Base-by-base conservation (phyloP, 2,888 invertebrate species). In the Drosophila siamana region DNA sequence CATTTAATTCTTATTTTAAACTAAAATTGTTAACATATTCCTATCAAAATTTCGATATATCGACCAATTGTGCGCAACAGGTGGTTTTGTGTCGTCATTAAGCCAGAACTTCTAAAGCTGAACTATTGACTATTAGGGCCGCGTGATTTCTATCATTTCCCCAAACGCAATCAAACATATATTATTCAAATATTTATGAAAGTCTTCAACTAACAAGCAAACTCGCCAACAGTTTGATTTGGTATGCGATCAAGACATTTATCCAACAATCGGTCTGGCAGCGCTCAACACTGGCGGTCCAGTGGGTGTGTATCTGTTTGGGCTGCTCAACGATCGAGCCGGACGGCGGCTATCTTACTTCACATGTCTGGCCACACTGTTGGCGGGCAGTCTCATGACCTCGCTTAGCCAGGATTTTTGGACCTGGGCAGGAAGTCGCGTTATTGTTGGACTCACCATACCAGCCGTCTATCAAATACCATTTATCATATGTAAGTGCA, bases 391-490 rank as follows among this genome's bases (percentile, higher is more conserved):
- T 75, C 93, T 97, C 78, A 93, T 96, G 79, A 97, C 97, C 4
- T 96, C 97, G 2, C 93, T 95, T 55, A 95, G 97, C 26, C 94
- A 94, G 44, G 94, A 95, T 87, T 97, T 96, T 91, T 96, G 96
- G 95, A 94, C 94, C 73, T 98, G 98, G 97, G 95, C 96, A 1
- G 93, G 94, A 2, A 96, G 96, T 83, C 94, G 98, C 71, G 93
- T 95, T 15, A 93, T 97, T 48, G 97, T 98, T n/a, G 98, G 98
- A 2, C 92, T 97, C 5, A 97, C 98, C 0, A 96, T 98, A 86
- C 98, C 98, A 3, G 98, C 98, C 0, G 95, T 98, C 40, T 98
- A 98, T 92, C 97, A 98, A 93, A 98, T 98, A 92, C 98, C 98
- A 0, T 98, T 98, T 91, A 98, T 98, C 66, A 97, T 98, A 88